Base-by-base conservation (phyloP, 2,113 vertebrate species). In the Tetraodon nigroviridis region DNA sequence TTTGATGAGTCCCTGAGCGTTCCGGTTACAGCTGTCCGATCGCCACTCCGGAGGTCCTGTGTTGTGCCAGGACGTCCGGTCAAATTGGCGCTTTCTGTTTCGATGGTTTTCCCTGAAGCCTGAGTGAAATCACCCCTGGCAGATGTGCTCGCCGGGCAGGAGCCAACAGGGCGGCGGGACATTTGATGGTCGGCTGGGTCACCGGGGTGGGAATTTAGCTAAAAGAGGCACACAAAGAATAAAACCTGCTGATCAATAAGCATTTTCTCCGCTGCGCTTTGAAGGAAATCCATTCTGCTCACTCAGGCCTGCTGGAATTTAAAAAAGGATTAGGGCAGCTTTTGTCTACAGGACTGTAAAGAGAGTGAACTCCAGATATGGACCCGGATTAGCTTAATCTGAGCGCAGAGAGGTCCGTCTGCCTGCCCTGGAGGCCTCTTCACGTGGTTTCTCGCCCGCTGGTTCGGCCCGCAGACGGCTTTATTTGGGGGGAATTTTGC, bases 351-450 rank as follows among this genome's bases (percentile, higher is more conserved):
- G 58, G 51, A 44, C 75, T 37, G 55, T 55, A 40, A 67, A 72
- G 59, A 46, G 57, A 51, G 46, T 15, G 27, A 56, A 61, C 55
- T 67, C 64, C 69, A 54, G 61, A 74, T 69, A 71, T 64, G 76
- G 73, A 72, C 58, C 47, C 47, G 70, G 61, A 78, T 78, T 73
- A 78, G 49, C 52, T 45, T 66, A 62, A 78, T 83, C 69, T 60
- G 64, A 63, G 32, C 61, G 20, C 53, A 62, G 57, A 3, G 48
- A 20, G 1, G 55, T 47, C 51, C 51, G 49, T 51, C 58, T 53
- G 50, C 69, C 62, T 54, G 64, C 20, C 32, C 20, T 46, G 42
- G 45, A 53, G 51, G 49, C 49, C 20, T 19, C 48, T 32, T 53
- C 12, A 42, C 56, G 61, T 62, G 55, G 37, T 53, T 32, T 71